Conservation (phyloP, 2,888 invertebrate genomes). For the Sphecodes monilicornis region DNA sequence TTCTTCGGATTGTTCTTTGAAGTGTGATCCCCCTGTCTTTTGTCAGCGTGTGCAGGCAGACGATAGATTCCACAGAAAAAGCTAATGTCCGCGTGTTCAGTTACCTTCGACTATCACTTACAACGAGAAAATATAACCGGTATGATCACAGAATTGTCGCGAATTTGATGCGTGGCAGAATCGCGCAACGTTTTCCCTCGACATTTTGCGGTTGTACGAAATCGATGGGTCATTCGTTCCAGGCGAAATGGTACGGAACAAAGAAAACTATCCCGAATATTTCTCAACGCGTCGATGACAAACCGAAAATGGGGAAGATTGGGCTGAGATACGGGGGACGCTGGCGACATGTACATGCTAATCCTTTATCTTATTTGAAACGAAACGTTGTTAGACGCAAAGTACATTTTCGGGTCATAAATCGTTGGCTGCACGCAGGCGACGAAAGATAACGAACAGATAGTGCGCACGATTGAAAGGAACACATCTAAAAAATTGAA, state of each 20-base stretch:
- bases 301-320: slow-evolving; percentile 20
- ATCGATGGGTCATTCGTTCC: slow-evolving; percentile 18
- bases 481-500: slow-evolving; percentile 59
- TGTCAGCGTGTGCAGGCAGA: slow-evolving; percentile 66
- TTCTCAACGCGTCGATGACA: slow-evolving; percentile 45
- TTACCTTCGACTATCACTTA: slow-evolving; percentile 59
- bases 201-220: slow-evolving; percentile 24
- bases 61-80: slow-evolving; percentile 64
- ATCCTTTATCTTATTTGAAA: slow-evolving; percentile 38
- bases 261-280: slow-evolving; percentile 66
- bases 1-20: slow-evolving; percentile 40
- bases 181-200: slow-evolving; percentile 45
- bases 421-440: slow-evolving; percentile 23
- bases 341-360: slow-evolving; percentile 5
- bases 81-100: slow-evolving; percentile 57
- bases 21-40: slow-evolving; percentile 29
- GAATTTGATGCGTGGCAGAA: slow-evolving; percentile 62
- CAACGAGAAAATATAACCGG: slow-evolving; percentile 66
- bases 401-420: slow-evolving; percentile 56
- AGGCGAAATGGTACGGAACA: slow-evolving; percentile 54
- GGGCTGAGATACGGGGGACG: slow-evolving; percentile 12
- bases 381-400: slow-evolving; percentile 57
- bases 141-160: slow-evolving; percentile 72
- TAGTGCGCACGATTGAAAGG: slow-evolving; percentile 46
- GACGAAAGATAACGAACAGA: slow-evolving; percentile 46